Base-by-base conservation (phyloP, 1,140 invertebrate species). In the Euwallacea similis region DNA sequence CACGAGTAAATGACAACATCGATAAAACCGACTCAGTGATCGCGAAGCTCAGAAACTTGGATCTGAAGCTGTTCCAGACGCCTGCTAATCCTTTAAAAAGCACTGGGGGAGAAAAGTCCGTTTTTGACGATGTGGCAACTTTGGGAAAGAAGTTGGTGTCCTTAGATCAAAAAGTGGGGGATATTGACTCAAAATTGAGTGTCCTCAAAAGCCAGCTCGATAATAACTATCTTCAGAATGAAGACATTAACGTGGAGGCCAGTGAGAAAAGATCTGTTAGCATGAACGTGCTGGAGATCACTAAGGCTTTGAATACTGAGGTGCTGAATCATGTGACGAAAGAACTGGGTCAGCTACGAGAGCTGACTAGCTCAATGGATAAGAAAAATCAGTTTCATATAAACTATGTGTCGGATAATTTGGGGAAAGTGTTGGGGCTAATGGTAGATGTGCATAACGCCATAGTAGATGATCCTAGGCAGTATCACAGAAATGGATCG, bases 341-440 rank as follows among this genome's bases (percentile, higher is more conserved):
- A 76, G 89, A 92, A 82, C 85, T 93, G 21, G 90, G 90, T 68
- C 88, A 90, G 76, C 81, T 93, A 0, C 84, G 89, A 63, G 88
- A 89, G 55, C 89, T 88, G 2, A 92, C 91, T n/a, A 86, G 87
- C 16, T 90, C 87, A 67, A 89, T 94, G 70, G 93, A 95, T 79
- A 86, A 90, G 54, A 93, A 94, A 79, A 80, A 94, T 56, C 91
- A 93, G 75, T 93, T 92, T 76, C 91, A 94, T 75, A 93, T 93
- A 62, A 92, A 92, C 76, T 83, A 92, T 41, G 90, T 93, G 3
- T 91, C 90, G 7, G 91, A 93, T 76, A 93, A 91, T 79, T 83
- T 94, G 15, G 90, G 88, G 3, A 90, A 89, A 74, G 88, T 93
- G 47, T 82, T 93, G 41, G 87, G 86, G 43, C 89, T 93, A 86